Conservation (phyloP, 2,888 invertebrate genomes). For the Hymenopus coronatus region DNA sequence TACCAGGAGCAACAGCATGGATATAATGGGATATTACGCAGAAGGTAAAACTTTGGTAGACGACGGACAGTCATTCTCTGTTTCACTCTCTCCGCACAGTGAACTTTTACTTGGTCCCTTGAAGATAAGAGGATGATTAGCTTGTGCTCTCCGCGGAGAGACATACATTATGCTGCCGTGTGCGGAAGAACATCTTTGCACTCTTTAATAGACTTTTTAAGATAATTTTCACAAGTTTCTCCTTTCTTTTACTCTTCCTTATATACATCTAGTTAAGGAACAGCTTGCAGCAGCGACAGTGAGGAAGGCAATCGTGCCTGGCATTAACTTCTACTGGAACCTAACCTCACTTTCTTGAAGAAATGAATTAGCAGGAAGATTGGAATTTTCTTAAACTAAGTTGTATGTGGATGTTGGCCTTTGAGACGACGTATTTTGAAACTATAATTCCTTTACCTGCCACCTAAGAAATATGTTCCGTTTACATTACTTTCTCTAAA, state of each 20-base stretch:
- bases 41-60: not conserved
- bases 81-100: not conserved
- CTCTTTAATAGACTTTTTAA: not conserved
- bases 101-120: not conserved
- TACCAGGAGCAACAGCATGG: not conserved
- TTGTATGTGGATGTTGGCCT: no score
- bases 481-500: no score
- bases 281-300: not conserved
- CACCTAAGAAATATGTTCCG: no score
- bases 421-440: no score
- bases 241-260: not conserved
- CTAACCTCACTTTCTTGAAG: not conserved
- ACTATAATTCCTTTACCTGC: no score
- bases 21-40: not conserved
- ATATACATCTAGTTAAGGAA: not conserved
- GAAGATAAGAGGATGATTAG: not conserved
- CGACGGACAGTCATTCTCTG: not conserved
- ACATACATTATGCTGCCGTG: not conserved
- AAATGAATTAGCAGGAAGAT: not conserved
- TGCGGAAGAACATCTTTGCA: not conserved
- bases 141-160: not conserved
- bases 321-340: not conserved
- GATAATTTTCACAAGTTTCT: constrained; percentile 6
- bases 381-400: no score
- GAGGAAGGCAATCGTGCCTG: not conserved